These are phyloP conservation scores for Vanessa atalanta DNA, from an alignment of 1,140 invertebrate species.

Conservation along the genomic window DNA sequence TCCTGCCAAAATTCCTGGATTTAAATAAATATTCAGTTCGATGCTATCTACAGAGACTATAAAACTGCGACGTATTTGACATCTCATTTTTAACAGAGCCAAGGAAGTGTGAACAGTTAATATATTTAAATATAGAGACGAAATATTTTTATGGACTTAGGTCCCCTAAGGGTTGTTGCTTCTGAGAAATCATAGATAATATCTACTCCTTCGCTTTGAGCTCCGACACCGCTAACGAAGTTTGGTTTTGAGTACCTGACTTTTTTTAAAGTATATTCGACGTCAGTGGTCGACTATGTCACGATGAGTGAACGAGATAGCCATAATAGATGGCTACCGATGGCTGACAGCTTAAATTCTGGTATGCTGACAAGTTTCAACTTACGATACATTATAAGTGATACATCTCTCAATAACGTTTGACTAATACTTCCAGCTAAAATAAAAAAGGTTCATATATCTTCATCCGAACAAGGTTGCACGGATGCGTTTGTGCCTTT, in stretches of 20 bases:
- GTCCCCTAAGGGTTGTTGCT: conserved; percentile 50
- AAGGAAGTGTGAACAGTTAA: conserved; percentile 72
- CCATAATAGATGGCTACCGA: conserved; percentile 69
- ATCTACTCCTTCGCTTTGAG: conserved; percentile 67
- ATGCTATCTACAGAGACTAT: conserved; percentile 41
- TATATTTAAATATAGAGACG: conserved; percentile 59
- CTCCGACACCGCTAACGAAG: conserved; percentile 70
- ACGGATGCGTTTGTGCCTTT: conserved; percentile 1
- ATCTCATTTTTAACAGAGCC: conserved; percentile 55
- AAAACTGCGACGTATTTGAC: conserved; percentile 55
- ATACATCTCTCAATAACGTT: conserved; percentile 36
- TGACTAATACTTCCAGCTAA: neutral
- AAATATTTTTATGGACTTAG: conserved; percentile 54
- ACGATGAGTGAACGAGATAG: conserved; percentile 63
- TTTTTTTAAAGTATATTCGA: conserved; percentile 44
- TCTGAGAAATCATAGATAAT: conserved; percentile 74
- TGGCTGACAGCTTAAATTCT: conserved; percentile 53
- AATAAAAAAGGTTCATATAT: neutral
- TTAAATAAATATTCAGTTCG: conserved; percentile 52
- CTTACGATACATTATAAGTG: conserved; percentile 44
- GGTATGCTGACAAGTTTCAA: conserved; percentile 41
- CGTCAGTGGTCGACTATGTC: conserved; percentile 56
- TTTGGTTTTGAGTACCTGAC: conserved; percentile 58
- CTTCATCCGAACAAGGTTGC: neutral
- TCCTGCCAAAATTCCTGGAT: conserved; percentile 29